These are phyloP conservation scores for Odontamblyopus lacepedii DNA, from an alignment of 2,797 vertebrate species.

Conservation along the genomic window DNA sequence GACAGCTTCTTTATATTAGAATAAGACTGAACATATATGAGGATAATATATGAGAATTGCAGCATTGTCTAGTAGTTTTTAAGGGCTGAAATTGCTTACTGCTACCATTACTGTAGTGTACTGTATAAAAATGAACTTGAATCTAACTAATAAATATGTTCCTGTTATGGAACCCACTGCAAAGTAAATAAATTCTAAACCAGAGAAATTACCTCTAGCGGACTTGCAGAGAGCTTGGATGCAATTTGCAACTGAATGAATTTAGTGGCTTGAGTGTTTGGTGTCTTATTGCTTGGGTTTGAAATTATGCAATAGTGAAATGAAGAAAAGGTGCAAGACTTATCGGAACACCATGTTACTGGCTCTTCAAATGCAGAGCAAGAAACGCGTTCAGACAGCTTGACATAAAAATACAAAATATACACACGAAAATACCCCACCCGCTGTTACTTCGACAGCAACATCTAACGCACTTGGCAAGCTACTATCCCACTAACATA, in stretches of 20 bases:
- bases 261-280: constrained; percentile 57
- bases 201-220: constrained; percentile 16
- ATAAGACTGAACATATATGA: not conserved
- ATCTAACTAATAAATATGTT: too few relatives aligned
- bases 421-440: constrained; percentile 20
- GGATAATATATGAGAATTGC: not conserved
- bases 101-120: too few relatives aligned
- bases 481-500: constrained; percentile 16
- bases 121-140: too few relatives aligned
- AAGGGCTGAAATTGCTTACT: too few relatives aligned
- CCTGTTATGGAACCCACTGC: too few relatives aligned
- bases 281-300: constrained; percentile 54
- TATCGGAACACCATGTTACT: constrained; percentile 48
- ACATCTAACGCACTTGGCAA: constrained; percentile 14
- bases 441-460: constrained; percentile 19
- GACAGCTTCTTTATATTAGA: not conserved
- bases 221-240: constrained; percentile 44
- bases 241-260: constrained; percentile 61
- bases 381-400: constrained; percentile 58
- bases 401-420: constrained; percentile 27
- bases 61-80: not conserved
- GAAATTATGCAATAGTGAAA: constrained; percentile 64
- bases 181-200: not conserved
- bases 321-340: constrained; percentile 56
- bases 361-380: constrained; percentile 50